Base-by-base conservation (phyloP, 2,797 vertebrate genomes). In the Cyprinodon diabolis region DNA sequence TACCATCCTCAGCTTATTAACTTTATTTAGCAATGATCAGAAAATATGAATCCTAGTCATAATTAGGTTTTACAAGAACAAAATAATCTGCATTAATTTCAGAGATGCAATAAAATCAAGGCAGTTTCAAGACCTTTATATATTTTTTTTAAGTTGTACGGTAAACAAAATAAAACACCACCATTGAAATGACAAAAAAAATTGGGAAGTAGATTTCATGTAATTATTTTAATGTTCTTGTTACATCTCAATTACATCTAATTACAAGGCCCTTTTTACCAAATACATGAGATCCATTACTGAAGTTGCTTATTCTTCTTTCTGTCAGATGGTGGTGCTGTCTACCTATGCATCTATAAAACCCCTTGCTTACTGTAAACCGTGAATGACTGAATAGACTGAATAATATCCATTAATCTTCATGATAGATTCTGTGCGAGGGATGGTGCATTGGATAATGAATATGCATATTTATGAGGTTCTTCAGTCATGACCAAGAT, bases 401-500 rank as follows among this genome's bases (percentile, higher is more conserved):
- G 83, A 89, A 83, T 88, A 84, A 86, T 81, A 81, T 80, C 78
- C 78, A 89, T 91, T 89, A 83, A 91, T 94, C 90, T 91, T 88
- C 78, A 73, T 87, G 85, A 93, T 90, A 73, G 83, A 92, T 91
- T 87, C 82, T 74, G 76, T 79, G 77, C 81, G 82, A 84, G 69
- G 81, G 82, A 85, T 87, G 87, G 84, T 82, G 80, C 76, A 49
- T 68, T 81, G 67, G 81, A 89, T 92, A 87, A 91, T 90, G 76
- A 89, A 84, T 78, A 90, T 91, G 85, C 83, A 93, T 91, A 88
- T 92, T 85, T 84, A 91, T 92, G 84, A 89, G 83, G 60, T 78
- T 84, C 76, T 84, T 79, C 74, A 83, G 79, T 87, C 78, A 85
- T 86, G 84, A 84, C 80, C 88, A 87, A 84, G 78, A 86, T 87